Percentiles rank a stretch among this genome's conserved stretches.
phyloP scores from a whole-genome alignment of 2,113 vertebrate genomes.

The Oceanodroma tethys region DNA sequence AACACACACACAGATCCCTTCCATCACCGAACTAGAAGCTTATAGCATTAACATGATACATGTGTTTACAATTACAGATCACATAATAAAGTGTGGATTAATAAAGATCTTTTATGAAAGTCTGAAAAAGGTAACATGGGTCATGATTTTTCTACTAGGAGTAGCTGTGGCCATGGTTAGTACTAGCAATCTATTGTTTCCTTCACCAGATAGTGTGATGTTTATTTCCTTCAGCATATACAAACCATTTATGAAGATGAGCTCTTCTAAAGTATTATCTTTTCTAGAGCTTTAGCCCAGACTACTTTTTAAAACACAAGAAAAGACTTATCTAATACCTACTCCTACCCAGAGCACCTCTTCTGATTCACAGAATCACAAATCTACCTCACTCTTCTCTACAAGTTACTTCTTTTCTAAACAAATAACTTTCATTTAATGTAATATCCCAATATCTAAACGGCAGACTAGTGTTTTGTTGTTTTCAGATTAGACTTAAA shows the following conservation, averaged over 20 bases:
- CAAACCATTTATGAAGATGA: not conserved
- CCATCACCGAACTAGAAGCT: not conserved
- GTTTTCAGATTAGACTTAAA: not conserved
- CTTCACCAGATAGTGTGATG: not conserved
- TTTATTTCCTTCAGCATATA: constrained; percentile 34
- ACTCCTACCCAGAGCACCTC: not conserved
- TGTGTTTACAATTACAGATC: not conserved
- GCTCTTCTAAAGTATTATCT: not conserved
- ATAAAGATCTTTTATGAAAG: not conserved
- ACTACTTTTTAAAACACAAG: not conserved
- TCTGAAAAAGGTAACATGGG: not conserved
- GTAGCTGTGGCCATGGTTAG: constrained; percentile 23
- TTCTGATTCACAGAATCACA: not conserved
- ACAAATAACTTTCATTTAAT: not conserved
- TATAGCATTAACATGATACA: not conserved
- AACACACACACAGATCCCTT: not conserved
- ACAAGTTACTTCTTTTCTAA: not conserved
- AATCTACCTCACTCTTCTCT: not conserved
- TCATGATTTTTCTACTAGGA: constrained; percentile 27
- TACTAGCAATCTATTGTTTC: constrained; percentile 4
- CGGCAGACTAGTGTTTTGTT: not conserved
- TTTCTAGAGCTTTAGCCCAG: not conserved
- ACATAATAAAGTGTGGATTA: not conserved
- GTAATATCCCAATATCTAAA: not conserved
- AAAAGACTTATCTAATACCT: not conserved